These are phyloP conservation scores for Ophioninae sp. DNA, from an alignment of 2,888 invertebrate genomes.

Conservation along the genomic window DNA sequence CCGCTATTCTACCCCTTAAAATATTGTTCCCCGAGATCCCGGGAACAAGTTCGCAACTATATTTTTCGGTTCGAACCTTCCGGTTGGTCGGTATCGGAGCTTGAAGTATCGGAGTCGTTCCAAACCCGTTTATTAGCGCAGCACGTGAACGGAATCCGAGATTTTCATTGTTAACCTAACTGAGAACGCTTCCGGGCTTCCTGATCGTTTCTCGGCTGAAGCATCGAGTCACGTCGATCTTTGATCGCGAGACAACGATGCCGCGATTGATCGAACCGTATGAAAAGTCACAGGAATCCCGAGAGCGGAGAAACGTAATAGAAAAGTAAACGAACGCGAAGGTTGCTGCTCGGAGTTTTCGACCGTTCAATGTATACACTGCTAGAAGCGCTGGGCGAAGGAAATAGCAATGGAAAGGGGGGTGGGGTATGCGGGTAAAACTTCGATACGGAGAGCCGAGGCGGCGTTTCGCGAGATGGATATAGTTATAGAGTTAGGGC, in stretches of 20 bases:
- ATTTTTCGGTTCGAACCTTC: slow-evolving; percentile 21
- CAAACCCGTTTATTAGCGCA: background rate
- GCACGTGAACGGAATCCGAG: slow-evolving; percentile 2
- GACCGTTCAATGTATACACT: slow-evolving; percentile 52
- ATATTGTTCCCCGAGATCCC: background rate
- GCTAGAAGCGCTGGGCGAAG: background rate
- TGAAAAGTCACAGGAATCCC: slow-evolving; percentile 28
- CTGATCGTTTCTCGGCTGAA: background rate
- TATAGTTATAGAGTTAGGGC: slow-evolving; percentile 1
- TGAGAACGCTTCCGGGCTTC: background rate
- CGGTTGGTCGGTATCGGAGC: background rate
- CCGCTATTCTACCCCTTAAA: background rate
- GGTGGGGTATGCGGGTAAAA: slow-evolving; percentile 46
- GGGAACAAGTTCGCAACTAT: slow-evolving; percentile 2
- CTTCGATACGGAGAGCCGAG: slow-evolving; percentile 30
- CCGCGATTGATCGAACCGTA: slow-evolving; percentile 22
- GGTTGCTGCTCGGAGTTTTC: slow-evolving; percentile 17
- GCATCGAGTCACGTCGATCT: background rate
- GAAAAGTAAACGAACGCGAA: slow-evolving; percentile 55
- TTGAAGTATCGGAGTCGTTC: background rate
- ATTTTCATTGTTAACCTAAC: background rate
- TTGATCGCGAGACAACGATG: background rate
- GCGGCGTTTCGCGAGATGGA: slow-evolving; percentile 35
- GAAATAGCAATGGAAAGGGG: slow-evolving; percentile 18
- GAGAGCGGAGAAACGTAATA: slow-evolving; percentile 40